These are phyloP conservation scores for Montipora sp. DNA, from an alignment of 64 coral and sea anemone genomes.

Conservation along the genomic window DNA sequence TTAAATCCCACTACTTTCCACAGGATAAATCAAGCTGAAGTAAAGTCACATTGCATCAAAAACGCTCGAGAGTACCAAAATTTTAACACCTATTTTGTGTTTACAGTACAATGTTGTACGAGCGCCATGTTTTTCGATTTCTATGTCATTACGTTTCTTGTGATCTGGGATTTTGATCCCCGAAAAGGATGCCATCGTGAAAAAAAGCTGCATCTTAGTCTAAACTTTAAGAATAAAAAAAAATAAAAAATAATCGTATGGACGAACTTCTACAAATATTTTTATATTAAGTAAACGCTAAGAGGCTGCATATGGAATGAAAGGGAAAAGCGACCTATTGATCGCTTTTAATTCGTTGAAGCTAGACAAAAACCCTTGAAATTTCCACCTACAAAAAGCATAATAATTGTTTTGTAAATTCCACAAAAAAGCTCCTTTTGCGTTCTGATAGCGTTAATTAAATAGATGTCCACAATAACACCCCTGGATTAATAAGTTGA, in stretches of 20 bases:
- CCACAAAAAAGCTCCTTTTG: too few species aligned
- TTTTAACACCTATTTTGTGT: background rate
- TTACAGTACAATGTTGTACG: background rate
- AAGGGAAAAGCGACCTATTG: background rate
- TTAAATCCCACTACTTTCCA: too few species aligned
- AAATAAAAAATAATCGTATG: background rate
- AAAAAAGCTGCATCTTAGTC: background rate
- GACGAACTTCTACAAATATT: background rate
- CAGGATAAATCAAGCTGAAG: background rate
- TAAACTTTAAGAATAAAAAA: background rate
- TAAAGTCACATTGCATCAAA: background rate
- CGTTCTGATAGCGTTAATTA: too few species aligned
- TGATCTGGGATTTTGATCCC: too few species aligned
- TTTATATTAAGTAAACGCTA: too few species aligned
- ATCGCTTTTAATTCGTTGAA: background rate
- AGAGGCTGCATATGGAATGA: background rate
- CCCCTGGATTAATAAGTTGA: background rate
- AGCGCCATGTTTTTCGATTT: too few species aligned
- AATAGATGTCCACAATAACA: too few species aligned
- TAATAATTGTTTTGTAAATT: too few species aligned
- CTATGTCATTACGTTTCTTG: too few species aligned
- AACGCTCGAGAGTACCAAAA: background rate
- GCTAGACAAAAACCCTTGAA: background rate
- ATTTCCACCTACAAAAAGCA: background rate
- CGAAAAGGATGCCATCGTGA: too few species aligned